A percentile compares a stretch with the other conserved stretches of the same genome.
Evolutionary conservation across 1,140 invertebrate species (phyloP).

Genomic region (Leguminivora glycinivorella): DNA sequence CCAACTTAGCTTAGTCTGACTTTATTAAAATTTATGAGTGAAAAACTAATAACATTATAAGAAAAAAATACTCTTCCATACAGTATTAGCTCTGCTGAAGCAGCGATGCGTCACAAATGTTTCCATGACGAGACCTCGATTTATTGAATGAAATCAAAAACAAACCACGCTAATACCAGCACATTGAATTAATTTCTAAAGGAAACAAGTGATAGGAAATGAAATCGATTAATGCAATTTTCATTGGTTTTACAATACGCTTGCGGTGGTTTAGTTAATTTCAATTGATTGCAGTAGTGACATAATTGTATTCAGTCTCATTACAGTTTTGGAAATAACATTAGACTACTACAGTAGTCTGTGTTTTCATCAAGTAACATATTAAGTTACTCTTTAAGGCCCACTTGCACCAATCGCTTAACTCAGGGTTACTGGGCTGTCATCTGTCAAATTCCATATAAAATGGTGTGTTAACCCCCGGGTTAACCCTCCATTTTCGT

Average conservation of each 20-base stretch:
- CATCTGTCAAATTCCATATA: no score
- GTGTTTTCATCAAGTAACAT: no score
- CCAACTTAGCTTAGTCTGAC: no score
- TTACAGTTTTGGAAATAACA: no score
- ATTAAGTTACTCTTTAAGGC: no score
- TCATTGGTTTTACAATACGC: neutral
- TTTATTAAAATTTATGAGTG: neutral
- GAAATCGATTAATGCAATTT: neutral
- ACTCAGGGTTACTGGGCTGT: no score
- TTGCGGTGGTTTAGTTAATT: neutral
- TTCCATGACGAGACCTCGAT: neutral
- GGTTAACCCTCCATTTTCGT: no score
- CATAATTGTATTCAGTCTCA: neutral
- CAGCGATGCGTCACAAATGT: slow-evolving; percentile 4
- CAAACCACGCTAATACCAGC: neutral
- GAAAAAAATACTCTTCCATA: neutral
- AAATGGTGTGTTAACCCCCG: no score
- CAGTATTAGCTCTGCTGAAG: neutral
- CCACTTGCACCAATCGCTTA: no score
- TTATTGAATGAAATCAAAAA: slow-evolving; percentile 3
- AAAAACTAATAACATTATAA: neutral
- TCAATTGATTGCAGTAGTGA: neutral
- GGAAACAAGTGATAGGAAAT: slow-evolving; percentile 2
- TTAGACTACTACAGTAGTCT: no score
- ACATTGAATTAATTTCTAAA: neutral